These are phyloP conservation scores for Rhabdornis inornatus DNA, from an alignment of 2,113 vertebrate species.

Conservation along the genomic window DNA sequence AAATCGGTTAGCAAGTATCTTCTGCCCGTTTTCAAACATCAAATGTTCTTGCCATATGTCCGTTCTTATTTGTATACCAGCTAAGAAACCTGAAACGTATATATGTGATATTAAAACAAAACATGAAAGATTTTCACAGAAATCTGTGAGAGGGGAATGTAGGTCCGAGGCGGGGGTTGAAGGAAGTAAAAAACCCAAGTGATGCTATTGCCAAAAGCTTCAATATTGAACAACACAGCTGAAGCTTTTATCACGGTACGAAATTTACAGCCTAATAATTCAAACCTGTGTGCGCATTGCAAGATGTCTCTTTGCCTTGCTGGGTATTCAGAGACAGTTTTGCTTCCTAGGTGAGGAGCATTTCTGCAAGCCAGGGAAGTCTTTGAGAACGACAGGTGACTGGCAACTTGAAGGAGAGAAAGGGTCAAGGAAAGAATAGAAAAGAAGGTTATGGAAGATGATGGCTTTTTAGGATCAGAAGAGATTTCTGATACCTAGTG, in stretches of 20 bases:
- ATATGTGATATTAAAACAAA: constrained; percentile 43
- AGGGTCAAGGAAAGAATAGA: not conserved
- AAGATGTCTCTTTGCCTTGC: not conserved
- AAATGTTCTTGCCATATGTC: constrained; percentile 52
- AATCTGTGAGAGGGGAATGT: constrained; percentile 3
- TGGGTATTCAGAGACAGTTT: not conserved
- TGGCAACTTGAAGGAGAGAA: not conserved
- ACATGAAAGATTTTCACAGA: constrained; percentile 52
- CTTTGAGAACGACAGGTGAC: not conserved
- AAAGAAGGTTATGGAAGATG: not conserved
- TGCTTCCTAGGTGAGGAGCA: not conserved
- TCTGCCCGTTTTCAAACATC: constrained; percentile 28
- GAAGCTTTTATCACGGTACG: constrained; percentile 55
- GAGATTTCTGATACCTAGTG: not conserved
- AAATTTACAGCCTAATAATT: constrained; percentile 58
- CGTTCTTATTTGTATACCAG: constrained; percentile 16
- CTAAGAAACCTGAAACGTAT: constrained; percentile 45
- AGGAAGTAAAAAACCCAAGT: constrained; percentile 17
- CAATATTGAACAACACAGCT: constrained; percentile 50
- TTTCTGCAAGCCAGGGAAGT: not conserved
- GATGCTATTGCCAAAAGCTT: constrained; percentile 26
- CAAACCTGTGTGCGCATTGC: not conserved
- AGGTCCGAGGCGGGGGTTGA: not conserved
- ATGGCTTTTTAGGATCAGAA: not conserved
- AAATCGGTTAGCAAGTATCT: constrained; percentile 51